Conservation (phyloP, 2,113 vertebrate genomes). For the Ciconia stormi region DNA sequence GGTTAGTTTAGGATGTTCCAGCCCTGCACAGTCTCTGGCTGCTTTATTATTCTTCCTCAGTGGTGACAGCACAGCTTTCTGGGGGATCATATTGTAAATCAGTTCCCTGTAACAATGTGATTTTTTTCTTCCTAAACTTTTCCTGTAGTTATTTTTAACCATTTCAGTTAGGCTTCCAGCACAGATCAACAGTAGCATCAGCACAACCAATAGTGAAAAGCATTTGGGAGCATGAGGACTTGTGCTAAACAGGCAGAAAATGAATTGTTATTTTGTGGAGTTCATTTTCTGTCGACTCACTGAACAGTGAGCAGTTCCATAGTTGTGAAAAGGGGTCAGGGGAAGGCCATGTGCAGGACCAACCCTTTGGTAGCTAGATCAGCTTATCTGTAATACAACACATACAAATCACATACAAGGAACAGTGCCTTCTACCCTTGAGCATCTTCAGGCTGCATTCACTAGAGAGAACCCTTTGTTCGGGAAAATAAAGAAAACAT, state of each 20-base stretch:
- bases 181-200: background rate
- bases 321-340: background rate
- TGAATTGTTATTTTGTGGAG: background rate
- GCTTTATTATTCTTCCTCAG: background rate
- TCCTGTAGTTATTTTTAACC: background rate
- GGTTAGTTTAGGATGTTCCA: background rate
- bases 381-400: background rate
- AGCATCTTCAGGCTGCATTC: background rate
- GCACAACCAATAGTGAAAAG: background rate
- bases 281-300: background rate
- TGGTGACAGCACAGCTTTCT: background rate
- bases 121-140: background rate
- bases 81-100: background rate
- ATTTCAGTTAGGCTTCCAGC: background rate
- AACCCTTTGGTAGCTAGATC: background rate
- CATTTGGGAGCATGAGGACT: background rate
- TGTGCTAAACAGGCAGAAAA: background rate
- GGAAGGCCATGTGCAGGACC: background rate
- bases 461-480: background rate
- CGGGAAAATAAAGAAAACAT: background rate
- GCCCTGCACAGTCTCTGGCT: background rate
- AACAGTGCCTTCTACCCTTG: background rate
- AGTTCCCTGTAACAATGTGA: background rate
- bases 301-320: background rate
- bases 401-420: background rate